Evolutionary conservation across 2,113 vertebrate genomes (phyloP).

Genomic region (Trematocara stigmaticum): DNA sequence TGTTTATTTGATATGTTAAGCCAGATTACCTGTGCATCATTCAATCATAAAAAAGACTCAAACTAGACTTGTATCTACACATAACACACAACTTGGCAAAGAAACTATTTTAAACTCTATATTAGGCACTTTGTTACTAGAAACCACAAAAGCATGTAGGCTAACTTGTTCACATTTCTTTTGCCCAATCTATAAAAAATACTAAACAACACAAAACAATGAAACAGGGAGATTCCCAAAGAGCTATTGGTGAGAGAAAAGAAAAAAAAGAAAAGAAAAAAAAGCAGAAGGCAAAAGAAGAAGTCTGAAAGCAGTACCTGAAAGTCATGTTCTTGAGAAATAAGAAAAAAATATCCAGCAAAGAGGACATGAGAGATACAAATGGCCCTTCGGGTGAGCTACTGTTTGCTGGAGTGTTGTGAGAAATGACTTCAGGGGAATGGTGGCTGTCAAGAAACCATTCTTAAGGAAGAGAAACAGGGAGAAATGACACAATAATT

Average conservation of each 20-base stretch:
- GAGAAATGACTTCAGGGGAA: neutral
- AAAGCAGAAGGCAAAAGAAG: neutral
- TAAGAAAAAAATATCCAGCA: neutral
- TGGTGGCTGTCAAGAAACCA: neutral
- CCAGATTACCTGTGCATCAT: neutral
- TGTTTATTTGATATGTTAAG: neutral
- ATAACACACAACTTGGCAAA: neutral
- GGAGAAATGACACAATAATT: neutral
- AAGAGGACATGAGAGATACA: neutral
- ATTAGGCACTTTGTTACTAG: neutral
- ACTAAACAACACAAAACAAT: rapidly evolving
- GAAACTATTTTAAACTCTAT: neutral
- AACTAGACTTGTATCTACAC: rapidly evolving
- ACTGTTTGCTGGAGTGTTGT: neutral
- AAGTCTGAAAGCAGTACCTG: neutral
- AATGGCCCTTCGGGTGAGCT: neutral
- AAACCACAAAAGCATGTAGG: neutral
- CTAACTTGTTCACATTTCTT: neutral
- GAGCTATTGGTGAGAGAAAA: rapidly evolving
- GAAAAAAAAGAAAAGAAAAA: too few relatives aligned
- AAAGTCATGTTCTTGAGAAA: neutral
- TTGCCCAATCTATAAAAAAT: neutral
- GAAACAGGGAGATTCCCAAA: neutral
- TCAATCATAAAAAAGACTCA: neutral
- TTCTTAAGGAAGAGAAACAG: neutral